Base-by-base conservation (phyloP, 1,140 invertebrate species). In the Phenacoccus solenopsis region DNA sequence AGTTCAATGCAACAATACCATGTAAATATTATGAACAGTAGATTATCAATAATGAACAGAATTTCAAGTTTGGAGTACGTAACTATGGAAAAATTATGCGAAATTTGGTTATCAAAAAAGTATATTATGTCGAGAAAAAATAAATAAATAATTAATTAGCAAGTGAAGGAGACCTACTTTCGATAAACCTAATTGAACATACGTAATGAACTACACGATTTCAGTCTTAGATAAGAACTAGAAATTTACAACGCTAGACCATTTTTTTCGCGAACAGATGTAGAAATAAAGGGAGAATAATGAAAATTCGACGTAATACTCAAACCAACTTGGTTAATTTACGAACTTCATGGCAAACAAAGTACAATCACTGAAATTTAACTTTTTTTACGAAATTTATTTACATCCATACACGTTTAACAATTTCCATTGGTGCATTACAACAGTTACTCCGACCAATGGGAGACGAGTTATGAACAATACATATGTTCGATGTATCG, bases 141-240 rank as follows among this genome's bases (percentile, higher is more conserved):
- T n/a, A n/a, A n/a, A n/a, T n/a, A n/a, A n/a, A n/a, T n/a, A n/a
- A n/a, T n/a, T n/a, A n/a, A n/a, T n/a, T n/a, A n/a, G n/a, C n/a
- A n/a, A n/a, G n/a, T n/a, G n/a, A n/a, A n/a, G n/a, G n/a, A 49
- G 38, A 49, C 38, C 38, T 49, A n/a, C 38, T 49, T 49, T 49
- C 3, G 20, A 9, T 49, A 2, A n/a, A 49, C 13, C 16, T 3
- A n/a, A 49, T 16, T n/a, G 2, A 49, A n/a, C 38, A 49, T 49
- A 49, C 38, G 38, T 49, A 49, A 49, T 49, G 12, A 49, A 49
- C 38, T n/a, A 49, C 38, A 49, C 38, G 20, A 49, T 49, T 49
- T 2, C 5, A 32, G 5, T 32, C 30, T 32, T 32, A 49, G 38
- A 49, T 49, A 49, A 49, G 5, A 49, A 49, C 38, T 49, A 16